A percentile compares a stretch with the other conserved stretches of the same genome.
Conservation (phyloP, 2,888 invertebrate species). For the Drosophila rubida region DNA sequence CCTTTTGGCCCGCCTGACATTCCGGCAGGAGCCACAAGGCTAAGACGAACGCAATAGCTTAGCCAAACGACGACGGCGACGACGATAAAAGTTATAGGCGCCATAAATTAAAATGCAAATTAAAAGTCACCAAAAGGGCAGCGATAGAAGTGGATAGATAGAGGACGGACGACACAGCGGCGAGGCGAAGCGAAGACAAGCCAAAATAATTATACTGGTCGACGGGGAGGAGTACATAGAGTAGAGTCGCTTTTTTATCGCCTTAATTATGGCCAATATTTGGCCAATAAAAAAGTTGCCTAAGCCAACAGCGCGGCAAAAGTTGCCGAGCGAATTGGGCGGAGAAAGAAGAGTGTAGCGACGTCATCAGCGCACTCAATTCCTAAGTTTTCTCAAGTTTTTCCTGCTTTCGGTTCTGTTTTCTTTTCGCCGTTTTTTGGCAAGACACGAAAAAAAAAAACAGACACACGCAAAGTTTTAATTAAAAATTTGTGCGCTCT, state of each 20-base stretch:
- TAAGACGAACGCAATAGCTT: background rate
- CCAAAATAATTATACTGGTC: slow-evolving; percentile 59
- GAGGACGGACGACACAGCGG: background rate
- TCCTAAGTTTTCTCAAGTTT: slow-evolving; percentile 32
- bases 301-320: slow-evolving; percentile 40
- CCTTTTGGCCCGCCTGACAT: slow-evolving; percentile 50
- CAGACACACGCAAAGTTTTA: slow-evolving; percentile 63
- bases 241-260: slow-evolving; percentile 47
- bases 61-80: slow-evolving; percentile 24
- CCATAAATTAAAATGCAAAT: slow-evolving; percentile 77
- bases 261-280: slow-evolving; percentile 73
- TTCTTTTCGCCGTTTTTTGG: slow-evolving; percentile 15
- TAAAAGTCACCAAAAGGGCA: slow-evolving; percentile 52
- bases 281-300: slow-evolving; percentile 65
- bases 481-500: slow-evolving; percentile 60
- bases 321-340: slow-evolving; percentile 25
- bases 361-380: slow-evolving; percentile 39
- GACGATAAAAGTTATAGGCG: slow-evolving; percentile 72
- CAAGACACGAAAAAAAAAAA: slow-evolving; percentile 14
- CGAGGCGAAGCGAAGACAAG: slow-evolving; percentile 3
- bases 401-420: background rate
- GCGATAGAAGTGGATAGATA: background rate
- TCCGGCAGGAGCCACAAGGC: slow-evolving; percentile 12
- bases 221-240: slow-evolving; percentile 6
- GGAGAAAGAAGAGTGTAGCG: background rate